Conservation (phyloP, 2,113 vertebrate species). For the Bucco capensis region DNA sequence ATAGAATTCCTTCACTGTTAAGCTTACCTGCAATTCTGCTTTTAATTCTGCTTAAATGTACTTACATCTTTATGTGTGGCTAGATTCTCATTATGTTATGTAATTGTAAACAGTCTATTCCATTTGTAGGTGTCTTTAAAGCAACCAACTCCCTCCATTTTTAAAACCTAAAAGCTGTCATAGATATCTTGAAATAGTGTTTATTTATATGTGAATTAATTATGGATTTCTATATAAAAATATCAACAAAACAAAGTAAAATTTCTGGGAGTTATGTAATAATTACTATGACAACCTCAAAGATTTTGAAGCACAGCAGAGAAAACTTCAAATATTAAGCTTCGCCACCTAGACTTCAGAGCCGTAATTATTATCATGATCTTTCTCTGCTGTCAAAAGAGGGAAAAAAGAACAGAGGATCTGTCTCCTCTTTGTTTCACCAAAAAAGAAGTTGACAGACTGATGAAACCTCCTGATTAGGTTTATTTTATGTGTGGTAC, state of each 20-base stretch:
- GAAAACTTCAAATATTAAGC: neutral
- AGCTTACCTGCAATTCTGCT: neutral
- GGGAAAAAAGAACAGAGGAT: slow-evolving; percentile 1
- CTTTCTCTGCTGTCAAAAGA: slow-evolving; percentile 11
- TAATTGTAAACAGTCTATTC: neutral
- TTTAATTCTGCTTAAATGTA: neutral
- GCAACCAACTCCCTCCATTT: neutral
- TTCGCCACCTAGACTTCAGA: neutral
- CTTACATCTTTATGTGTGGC: neutral
- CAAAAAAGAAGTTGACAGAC: slow-evolving; percentile 20
- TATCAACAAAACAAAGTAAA: neutral
- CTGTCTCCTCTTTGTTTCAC: neutral
- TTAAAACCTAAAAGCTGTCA: neutral
- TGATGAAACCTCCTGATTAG: slow-evolving; percentile 22
- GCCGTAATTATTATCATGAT: neutral
- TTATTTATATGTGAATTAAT: neutral
- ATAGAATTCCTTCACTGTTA: neutral
- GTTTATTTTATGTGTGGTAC: neutral
- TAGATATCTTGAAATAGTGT: neutral
- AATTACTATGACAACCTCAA: neutral
- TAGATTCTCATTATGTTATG: neutral
- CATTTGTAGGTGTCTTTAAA: neutral
- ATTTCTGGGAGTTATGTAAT: neutral
- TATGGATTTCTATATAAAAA: neutral
- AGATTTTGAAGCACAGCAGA: neutral